Percentiles rank a stretch among this genome's conserved stretches.
Evolutionary conservation across 2,113 vertebrate species (phyloP).

Genomic region (Megaceryle torquata): DNA sequence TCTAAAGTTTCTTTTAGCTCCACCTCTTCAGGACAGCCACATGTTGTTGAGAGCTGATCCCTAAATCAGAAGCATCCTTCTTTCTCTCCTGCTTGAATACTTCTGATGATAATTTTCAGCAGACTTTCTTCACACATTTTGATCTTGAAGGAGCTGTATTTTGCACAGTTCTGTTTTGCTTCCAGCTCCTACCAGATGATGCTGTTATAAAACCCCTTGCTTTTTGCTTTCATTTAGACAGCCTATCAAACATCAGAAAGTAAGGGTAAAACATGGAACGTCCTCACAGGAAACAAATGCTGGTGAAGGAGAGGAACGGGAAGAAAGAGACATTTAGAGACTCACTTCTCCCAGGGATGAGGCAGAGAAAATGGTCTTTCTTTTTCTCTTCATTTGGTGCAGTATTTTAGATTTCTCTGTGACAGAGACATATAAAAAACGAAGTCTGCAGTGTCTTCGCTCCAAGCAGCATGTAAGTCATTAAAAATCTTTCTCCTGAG

Average conservation of each 20-base stretch:
- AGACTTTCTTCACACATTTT: background rate
- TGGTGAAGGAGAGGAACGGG: background rate
- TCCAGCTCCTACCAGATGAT: background rate
- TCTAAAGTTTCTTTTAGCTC: background rate
- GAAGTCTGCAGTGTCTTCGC: background rate
- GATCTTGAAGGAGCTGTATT: background rate
- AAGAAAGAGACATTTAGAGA: background rate
- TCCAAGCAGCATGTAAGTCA: background rate
- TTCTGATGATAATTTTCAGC: background rate
- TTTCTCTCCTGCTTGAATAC: background rate
- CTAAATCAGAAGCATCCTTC: background rate
- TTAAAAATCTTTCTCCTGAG: background rate
- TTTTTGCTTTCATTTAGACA: background rate
- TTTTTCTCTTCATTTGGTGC: background rate
- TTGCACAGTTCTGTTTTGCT: slow-evolving; percentile 9
- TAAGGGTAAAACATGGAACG: background rate
- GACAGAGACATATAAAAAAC: background rate
- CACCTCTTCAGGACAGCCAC: background rate
- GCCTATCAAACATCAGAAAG: background rate
- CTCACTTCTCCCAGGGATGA: background rate
- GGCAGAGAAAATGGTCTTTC: background rate
- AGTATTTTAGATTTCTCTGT: background rate
- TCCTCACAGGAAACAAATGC: background rate
- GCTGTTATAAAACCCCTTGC: background rate
- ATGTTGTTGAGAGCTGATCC: background rate